phyloP scores from a whole-genome alignment of 1,140 invertebrate genomes.

The Papilio polytes region DNA sequence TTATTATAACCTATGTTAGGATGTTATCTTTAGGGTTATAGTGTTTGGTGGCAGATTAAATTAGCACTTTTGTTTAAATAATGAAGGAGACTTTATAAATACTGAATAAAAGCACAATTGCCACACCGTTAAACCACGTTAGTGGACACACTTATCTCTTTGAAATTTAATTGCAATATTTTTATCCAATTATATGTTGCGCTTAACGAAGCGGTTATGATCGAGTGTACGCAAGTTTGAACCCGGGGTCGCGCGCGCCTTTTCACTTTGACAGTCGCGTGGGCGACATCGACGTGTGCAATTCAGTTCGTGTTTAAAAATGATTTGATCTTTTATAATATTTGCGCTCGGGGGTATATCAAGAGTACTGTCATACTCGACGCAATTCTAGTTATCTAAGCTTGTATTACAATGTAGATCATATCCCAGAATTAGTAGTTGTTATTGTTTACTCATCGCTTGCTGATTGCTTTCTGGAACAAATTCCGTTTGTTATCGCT shows the following conservation, averaged over 20 bases:
- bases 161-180: conserved; percentile 51
- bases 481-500: conserved; percentile 19
- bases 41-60: no score
- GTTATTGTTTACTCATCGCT: conserved; percentile 18
- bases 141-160: conserved; percentile 31
- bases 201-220: conserved; percentile 65
- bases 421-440: neutral
- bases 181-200: conserved; percentile 50
- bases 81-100: no score
- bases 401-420: neutral
- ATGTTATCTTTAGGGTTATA: no score
- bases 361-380: neutral
- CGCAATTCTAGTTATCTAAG: neutral
- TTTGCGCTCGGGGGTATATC: neutral
- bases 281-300: conserved; percentile 47
- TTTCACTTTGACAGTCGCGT: conserved; percentile 50
- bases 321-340: conserved; percentile 4
- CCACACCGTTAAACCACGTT: no score
- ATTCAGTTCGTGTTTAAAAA: conserved; percentile 17
- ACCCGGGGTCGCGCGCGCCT: conserved; percentile 60
- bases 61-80: no score
- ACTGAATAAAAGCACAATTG: no score
- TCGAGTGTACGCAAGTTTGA: conserved; percentile 57
- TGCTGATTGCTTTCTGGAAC: conserved; percentile 21
- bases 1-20: no score